Conservation (phyloP, 2,888 invertebrate genomes). For the Conomelus anceps region DNA sequence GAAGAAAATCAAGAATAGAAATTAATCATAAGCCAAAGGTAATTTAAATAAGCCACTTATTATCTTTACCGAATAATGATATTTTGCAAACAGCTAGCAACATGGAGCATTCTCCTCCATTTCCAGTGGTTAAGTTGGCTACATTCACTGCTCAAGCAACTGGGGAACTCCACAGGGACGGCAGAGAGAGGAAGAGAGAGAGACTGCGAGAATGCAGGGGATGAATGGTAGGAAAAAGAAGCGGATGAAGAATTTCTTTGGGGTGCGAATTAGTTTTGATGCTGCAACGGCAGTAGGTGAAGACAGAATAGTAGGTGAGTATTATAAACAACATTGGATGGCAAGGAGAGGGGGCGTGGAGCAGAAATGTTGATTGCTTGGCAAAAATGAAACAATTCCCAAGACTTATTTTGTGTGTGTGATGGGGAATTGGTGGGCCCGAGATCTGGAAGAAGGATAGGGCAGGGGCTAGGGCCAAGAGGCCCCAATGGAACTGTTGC, state of each 20-base stretch:
- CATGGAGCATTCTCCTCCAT: not conserved
- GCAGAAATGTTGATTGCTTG: conserved; percentile 33
- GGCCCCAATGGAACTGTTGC: conserved; percentile 3
- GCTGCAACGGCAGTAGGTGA: not conserved
- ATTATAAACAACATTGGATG: not conserved
- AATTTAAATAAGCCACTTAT: not conserved
- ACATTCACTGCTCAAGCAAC: not conserved
- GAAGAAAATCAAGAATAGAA: too few relatives aligned
- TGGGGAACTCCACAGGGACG: not conserved
- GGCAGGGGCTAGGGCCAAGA: conserved; percentile 3
- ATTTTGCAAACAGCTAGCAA: too few relatives aligned
- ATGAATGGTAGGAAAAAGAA: too few relatives aligned
- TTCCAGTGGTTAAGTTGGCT: not conserved
- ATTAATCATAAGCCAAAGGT: not conserved
- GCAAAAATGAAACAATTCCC: conserved; percentile 36
- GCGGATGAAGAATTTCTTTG: not conserved
- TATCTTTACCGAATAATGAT: not conserved
- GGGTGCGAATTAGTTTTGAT: conserved; percentile 12
- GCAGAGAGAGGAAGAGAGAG: not conserved
- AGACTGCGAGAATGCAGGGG: too few relatives aligned
- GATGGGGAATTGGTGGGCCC: conserved; percentile 27
- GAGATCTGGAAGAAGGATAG: conserved; percentile 1
- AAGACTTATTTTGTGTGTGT: conserved; percentile 34
- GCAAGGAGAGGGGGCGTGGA: not conserved
- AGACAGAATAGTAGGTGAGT: not conserved